These are phyloP conservation scores for Marisa cornuarietis DNA, from an alignment of 1,140 invertebrate species.

Conservation along the genomic window DNA sequence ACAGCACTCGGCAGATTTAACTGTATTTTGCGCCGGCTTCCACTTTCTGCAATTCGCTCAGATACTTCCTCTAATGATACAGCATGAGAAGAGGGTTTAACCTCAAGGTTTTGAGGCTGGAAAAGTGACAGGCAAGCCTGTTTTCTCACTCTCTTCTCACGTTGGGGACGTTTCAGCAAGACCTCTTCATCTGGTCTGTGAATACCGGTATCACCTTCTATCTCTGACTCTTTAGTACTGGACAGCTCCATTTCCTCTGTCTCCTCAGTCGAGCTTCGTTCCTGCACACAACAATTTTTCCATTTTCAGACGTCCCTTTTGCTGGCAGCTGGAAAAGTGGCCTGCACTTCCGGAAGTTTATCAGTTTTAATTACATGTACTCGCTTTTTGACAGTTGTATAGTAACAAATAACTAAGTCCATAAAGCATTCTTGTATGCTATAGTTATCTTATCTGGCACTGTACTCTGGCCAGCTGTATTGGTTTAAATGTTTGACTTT, in stretches of 20 bases:
- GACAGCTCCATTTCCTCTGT: conserved; percentile 31
- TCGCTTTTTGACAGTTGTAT: no score
- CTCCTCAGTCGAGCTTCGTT: no score
- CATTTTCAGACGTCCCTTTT: no score
- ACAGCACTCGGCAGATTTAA: conserved; percentile 5
- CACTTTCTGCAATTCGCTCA: conserved; percentile 21
- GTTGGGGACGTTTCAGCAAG: neutral
- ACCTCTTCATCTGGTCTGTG: conserved; percentile 6
- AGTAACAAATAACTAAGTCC: no score
- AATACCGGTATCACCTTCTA: conserved; percentile 77
- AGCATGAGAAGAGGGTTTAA: conserved; percentile 8
- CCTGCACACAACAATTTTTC: no score
- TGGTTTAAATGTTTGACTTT: no score
- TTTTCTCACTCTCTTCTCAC: conserved; percentile 7
- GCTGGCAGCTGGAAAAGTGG: no score
- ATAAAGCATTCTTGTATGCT: no score
- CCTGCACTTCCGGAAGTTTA: no score
- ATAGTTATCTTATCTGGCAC: no score
- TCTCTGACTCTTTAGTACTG: conserved; percentile 75
- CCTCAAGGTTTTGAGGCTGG: neutral
- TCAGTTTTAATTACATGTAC: no score
- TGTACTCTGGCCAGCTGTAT: no score
- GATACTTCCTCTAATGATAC: conserved; percentile 27
- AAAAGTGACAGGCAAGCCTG: conserved; percentile 10
- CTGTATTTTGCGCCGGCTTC: conserved; percentile 12